Conservation (phyloP, 1,140 invertebrate species). For the Nasonia vitripennis region DNA sequence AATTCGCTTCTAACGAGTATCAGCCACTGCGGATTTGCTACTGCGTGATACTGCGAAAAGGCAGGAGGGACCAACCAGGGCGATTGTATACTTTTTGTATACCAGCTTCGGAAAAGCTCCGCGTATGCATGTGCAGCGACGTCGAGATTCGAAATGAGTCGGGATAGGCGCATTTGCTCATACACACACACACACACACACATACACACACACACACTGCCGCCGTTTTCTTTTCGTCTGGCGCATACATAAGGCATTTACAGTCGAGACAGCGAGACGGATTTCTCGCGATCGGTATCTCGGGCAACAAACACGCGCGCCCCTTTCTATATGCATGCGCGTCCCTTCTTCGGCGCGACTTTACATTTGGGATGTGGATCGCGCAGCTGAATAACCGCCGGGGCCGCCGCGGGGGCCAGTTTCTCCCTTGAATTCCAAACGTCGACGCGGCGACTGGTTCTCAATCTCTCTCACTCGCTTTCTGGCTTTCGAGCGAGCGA, state of each 20-base stretch:
- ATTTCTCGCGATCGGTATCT: slow-evolving; percentile 25
- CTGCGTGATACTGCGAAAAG: too few relatives aligned
- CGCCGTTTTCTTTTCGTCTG: background rate
- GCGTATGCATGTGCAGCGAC: too few relatives aligned
- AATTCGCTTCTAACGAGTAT: too few relatives aligned
- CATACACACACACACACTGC: too few relatives aligned
- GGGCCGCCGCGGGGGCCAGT: slow-evolving; percentile 16
- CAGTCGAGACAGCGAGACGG: background rate
- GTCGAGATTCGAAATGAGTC: too few relatives aligned
- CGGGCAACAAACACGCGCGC: background rate
- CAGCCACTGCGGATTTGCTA: too few relatives aligned
- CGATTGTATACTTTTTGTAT: too few relatives aligned
- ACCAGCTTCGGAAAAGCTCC: too few relatives aligned
- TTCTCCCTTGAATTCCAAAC: slow-evolving; percentile 33
- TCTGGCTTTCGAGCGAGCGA: too few relatives aligned
- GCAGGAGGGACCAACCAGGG: too few relatives aligned
- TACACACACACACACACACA: background rate
- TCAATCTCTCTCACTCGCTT: slow-evolving; percentile 4
- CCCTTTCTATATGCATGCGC: background rate
- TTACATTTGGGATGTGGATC: slow-evolving; percentile 3
- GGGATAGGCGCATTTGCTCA: background rate
- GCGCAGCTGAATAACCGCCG: background rate
- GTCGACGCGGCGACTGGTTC: background rate
- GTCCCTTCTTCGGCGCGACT: slow-evolving; percentile 18
- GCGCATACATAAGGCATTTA: background rate